A percentile compares a stretch with the other conserved stretches of the same genome.
These are phyloP conservation scores for Hybognathus amarus DNA, from an alignment of 2,797 vertebrate species.

Conservation along the genomic window DNA sequence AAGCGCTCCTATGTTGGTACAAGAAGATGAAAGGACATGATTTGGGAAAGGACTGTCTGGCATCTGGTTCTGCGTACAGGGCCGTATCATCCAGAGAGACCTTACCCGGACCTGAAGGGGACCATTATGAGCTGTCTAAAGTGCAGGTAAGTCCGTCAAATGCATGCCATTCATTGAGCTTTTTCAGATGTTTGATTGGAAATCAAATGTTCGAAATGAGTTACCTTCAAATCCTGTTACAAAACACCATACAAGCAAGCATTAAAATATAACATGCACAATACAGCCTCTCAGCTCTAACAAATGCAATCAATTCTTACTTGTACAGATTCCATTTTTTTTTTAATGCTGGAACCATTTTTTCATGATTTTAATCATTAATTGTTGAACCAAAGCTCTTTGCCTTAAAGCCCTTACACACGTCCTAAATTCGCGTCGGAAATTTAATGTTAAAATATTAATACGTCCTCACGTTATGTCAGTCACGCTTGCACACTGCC, in stretches of 20 bases:
- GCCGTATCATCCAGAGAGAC: constrained; percentile 76
- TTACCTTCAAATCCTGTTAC: neutral
- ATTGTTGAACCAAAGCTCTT: neutral
- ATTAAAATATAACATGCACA: neutral
- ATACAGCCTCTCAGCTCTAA: neutral
- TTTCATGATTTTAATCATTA: neutral
- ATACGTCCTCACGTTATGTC: too few relatives aligned
- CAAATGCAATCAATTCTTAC: neutral
- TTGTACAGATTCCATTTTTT: neutral
- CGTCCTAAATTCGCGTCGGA: too few relatives aligned
- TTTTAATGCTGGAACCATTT: neutral
- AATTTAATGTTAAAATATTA: too few relatives aligned
- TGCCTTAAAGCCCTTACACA: neutral
- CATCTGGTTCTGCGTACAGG: constrained; percentile 83
- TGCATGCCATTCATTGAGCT: neutral
- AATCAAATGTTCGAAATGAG: neutral
- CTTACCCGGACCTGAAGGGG: constrained; percentile 70
- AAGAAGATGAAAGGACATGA: constrained; percentile 91
- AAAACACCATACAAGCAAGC: neutral
- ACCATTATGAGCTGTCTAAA: constrained; percentile 74
- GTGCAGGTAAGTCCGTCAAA: constrained; percentile 72
- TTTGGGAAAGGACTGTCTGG: constrained; percentile 85
- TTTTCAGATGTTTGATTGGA: neutral
- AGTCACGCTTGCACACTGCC: too few relatives aligned
- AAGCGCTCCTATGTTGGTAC: constrained; percentile 70